A percentile compares a stretch with the other conserved stretches of the same genome.
phyloP scores from a whole-genome alignment of 2,888 invertebrate genomes.

The Octonoba sinensis region DNA sequence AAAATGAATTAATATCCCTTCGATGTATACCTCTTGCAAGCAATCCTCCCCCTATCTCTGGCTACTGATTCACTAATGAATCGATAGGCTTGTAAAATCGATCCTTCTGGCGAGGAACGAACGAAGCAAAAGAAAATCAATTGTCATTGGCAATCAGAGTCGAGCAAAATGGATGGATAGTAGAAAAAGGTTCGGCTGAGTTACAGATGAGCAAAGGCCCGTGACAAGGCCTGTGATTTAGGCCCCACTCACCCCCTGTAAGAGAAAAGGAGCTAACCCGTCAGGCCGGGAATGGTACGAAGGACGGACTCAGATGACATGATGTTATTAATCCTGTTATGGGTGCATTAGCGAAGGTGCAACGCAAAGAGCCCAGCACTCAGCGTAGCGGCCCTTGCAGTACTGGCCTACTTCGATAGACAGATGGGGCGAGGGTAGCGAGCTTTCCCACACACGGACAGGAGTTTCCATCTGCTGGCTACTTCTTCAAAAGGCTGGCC shows the following conservation, averaged over 20 bases:
- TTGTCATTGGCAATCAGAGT: constrained; percentile 61
- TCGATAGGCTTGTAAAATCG: constrained; percentile 62
- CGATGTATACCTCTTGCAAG: no score
- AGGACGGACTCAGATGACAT: constrained; percentile 57
- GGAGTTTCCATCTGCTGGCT: neutral
- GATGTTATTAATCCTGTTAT: constrained; percentile 66
- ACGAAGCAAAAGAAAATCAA: constrained; percentile 52
- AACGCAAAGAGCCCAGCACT: constrained; percentile 42
- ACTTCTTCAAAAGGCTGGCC: no score
- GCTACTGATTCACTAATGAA: constrained; percentile 56
- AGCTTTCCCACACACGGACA: constrained; percentile 2
- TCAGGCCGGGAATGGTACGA: constrained; percentile 10
- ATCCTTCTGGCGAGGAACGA: constrained; percentile 16
- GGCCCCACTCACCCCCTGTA: constrained; percentile 46
- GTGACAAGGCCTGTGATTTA: constrained; percentile 64
- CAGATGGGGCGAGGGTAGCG: constrained; percentile 11
- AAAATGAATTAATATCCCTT: no score
- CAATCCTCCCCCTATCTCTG: no score
- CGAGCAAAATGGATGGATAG: constrained; percentile 51
- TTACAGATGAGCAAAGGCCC: constrained; percentile 46
- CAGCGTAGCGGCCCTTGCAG: constrained; percentile 18
- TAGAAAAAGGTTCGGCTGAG: constrained; percentile 36
- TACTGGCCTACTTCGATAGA: constrained; percentile 11
- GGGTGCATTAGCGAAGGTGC: constrained; percentile 66
- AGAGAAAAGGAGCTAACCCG: constrained; percentile 34